phyloP scores from a whole-genome alignment of 1,140 invertebrate species.

The Hesperophylax magnus region DNA sequence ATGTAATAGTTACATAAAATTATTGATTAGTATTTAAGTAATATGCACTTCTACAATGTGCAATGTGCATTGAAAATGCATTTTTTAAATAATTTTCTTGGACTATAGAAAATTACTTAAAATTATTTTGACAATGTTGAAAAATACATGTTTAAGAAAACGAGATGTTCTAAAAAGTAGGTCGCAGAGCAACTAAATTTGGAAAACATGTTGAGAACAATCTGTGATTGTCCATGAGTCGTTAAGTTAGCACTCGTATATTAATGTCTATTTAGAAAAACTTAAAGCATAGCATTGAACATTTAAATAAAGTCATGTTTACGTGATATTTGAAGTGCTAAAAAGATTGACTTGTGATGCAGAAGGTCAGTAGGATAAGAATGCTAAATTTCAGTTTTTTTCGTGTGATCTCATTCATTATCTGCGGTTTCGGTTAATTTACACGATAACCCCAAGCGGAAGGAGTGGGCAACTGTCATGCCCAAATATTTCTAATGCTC shows the following conservation, averaged over 20 bases:
- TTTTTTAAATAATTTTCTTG: too few species aligned
- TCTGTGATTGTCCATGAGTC: too few species aligned
- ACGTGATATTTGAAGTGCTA: background rate
- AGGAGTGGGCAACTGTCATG: slow-evolving; percentile 10
- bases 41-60: too few species aligned
- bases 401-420: slow-evolving; percentile 17
- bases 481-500: background rate
- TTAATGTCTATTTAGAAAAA: background rate
- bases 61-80: too few species aligned
- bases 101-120: too few species aligned
- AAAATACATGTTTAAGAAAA: too few species aligned
- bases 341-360: slow-evolving; percentile 11
- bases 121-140: too few species aligned
- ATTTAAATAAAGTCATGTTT: background rate
- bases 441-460: slow-evolving; percentile 10
- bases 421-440: slow-evolving; percentile 16
- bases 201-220: too few species aligned
- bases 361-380: slow-evolving; percentile 22
- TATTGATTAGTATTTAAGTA: too few species aligned
- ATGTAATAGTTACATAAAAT: too few species aligned
- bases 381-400: slow-evolving; percentile 17
- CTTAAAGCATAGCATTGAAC: background rate
- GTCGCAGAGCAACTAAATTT: too few species aligned
- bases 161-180: too few species aligned
- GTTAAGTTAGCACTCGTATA: background rate